Evolutionary conservation across 2,888 invertebrate genomes (phyloP), one percentile per base, ranked within the genome.

Genomic region (Beris chalybata): DNA sequence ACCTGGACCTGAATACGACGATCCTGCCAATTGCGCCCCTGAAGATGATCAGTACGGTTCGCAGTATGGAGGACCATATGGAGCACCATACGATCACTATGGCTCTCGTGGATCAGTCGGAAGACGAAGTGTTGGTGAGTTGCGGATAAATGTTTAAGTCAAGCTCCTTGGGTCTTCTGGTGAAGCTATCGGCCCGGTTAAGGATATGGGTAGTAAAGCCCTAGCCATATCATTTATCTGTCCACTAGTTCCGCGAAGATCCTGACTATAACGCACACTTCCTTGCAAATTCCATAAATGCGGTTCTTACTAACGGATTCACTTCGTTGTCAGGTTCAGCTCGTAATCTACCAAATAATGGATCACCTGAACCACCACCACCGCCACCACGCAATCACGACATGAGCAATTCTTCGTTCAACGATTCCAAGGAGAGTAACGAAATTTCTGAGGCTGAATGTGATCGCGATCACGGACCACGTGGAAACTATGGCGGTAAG

Each of bases 361-460:
- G 86, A 83, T 77, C 90, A 83, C 81, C 86, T 74, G 85, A 85
- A 80, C 86, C 87, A 56, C 86, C 87, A 73, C 87, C 87, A 84
- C 93, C 89, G 72, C 93, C 89, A 74, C 93, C 88, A 77, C 89
- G 88, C 78, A 93, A 93, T 81, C 91, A 92, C 76, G 92, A 91
- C 80, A 85, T 85, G 74, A 89, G 89, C 74, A 90, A 89, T 75
- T 90, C 90, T 74, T 89, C 89, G 66, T 93, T 93, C 83, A 94
- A 95, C 82, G 94, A 94, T 81, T 93, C 93, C 79, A 94, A 94
- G 84, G 93, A 94, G 81, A 93, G 93, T 82, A 94, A 93, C 83
- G 94, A 94, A 83, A 92, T 93, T 82, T 93, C 93, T 77, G 94
- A 94, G 82, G 93, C 94, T 74, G 94, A 94, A 81, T 94, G 94